These are phyloP conservation scores for Athalia circularis DNA, from an alignment of 2,888 invertebrate species.

Conservation along the genomic window DNA sequence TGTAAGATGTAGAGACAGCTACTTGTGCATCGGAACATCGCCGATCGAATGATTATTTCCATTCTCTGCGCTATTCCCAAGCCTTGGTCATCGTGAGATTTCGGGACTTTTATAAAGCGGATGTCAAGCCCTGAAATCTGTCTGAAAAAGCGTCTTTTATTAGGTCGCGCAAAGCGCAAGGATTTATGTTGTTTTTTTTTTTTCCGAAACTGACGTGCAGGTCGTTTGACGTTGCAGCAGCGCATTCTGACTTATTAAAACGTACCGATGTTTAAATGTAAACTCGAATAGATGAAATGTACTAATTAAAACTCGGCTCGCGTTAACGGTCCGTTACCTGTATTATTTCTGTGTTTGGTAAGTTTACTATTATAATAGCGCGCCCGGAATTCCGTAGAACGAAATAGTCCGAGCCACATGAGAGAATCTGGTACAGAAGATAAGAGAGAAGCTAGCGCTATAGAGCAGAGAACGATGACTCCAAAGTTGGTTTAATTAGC, in stretches of 20 bases:
- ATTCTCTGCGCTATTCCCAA: no score
- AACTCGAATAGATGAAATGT: no score
- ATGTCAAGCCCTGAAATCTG: no score
- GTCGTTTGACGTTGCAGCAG: neutral
- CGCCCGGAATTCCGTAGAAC: slow-evolving; percentile 2
- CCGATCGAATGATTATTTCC: no score
- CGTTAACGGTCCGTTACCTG: neutral
- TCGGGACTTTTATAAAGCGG: no score
- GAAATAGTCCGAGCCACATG: neutral
- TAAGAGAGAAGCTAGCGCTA: slow-evolving; percentile 8
- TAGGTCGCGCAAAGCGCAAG: neutral
- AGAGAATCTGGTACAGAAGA: slow-evolving; percentile 2
- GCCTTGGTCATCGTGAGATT: no score
- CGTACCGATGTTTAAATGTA: no score
- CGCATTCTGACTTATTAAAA: slow-evolving; percentile 4
- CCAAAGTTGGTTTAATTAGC: slow-evolving; percentile 24
- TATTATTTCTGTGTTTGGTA: neutral
- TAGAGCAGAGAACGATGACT: slow-evolving; percentile 6
- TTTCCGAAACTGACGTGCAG: neutral
- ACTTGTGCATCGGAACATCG: no score
- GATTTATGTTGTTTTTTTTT: neutral
- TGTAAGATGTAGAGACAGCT: no score
- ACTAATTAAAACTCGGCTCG: no score
- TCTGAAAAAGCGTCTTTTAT: neutral
- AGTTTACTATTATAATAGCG: no score